Percentiles rank a stretch among this genome's conserved stretches.
These are phyloP conservation scores for Panorpa germanica DNA, from an alignment of 2,888 invertebrate genomes.

Conservation along the genomic window DNA sequence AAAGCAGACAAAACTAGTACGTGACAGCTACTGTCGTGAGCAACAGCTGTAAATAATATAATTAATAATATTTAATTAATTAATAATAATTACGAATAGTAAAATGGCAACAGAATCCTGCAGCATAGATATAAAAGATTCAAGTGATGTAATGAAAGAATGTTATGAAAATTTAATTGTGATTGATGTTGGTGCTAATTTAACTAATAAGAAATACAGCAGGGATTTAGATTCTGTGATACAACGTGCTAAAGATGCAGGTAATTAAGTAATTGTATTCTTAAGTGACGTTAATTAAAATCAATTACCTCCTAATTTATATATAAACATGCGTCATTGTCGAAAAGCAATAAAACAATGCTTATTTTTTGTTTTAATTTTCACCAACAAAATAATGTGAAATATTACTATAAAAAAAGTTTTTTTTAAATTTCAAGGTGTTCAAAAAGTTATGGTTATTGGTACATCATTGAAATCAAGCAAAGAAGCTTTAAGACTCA, in stretches of 20 bases:
- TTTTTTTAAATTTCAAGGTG: constrained; percentile 34
- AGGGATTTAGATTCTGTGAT: constrained; percentile 83
- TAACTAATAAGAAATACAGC: constrained; percentile 84
- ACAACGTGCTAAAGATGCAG: constrained; percentile 82
- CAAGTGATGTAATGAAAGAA: constrained; percentile 38
- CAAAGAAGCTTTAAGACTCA: constrained; percentile 76
- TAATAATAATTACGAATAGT: no score
- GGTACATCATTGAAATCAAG: constrained; percentile 78
- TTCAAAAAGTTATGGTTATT: constrained; percentile 87
- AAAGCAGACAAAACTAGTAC: no score
- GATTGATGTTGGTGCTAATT: constrained; percentile 81
- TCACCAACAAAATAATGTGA: no score
- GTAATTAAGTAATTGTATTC: constrained; percentile 24
- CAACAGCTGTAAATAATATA: no score
- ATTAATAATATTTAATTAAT: no score
- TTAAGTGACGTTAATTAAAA: constrained; percentile 8
- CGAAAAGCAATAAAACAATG: neutral
- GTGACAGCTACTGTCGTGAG: no score
- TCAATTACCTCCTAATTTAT: constrained; percentile 1
- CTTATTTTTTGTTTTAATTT: constrained; percentile 7
- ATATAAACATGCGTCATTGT: constrained; percentile 1
- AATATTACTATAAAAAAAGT: constrained; percentile 5
- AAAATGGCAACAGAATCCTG: no score
- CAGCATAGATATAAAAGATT: constrained; percentile 2
- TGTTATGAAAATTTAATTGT: constrained; percentile 84